Evolutionary conservation across 2,888 invertebrate genomes (phyloP), one percentile per base, ranked within the genome.

Genomic region (Tethea ocularis): DNA sequence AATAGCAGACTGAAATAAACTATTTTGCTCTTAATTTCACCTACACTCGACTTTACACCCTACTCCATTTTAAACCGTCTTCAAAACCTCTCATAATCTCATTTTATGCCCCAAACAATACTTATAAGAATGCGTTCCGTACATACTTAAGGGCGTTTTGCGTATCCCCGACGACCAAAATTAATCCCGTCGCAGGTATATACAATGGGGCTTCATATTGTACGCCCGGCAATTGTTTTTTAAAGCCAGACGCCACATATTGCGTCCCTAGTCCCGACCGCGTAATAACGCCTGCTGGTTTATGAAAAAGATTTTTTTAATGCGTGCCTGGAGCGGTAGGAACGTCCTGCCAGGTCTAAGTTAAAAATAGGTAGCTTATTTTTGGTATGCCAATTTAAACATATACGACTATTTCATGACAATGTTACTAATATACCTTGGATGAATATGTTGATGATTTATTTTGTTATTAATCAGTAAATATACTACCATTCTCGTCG

Each of bases 171-270:
- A 46, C 46, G 46, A 46, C 46, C 46, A n/a, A 46, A 41, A 46
- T 46, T 46, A 46, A 46, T 46, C 46, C 46, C 46, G 46, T 46
- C 46, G 20, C 46, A 46, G 46, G 46, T 46, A 20, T 20, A 46
- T 69, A 68, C 63, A 65, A 62, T 66, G 62, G 53, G 56, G 60
- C 56, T 60, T 60, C 70, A 61, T 64, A 74, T 73, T 73, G 72
- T 73, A 67, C 68, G 62, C 56, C 61, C 66, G 62, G 71, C 73
- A 73, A 75, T 74, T 75, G 73, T 74, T 75, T 75, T 64, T 67
- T 63, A 67, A 68, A 71, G 66, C 72, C 69, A 71, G 68, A 66
- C 69, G 60, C 58, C 75, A 73, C 74, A 75, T 75, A 75, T 71
- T 74, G 73, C 73, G 69, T 73, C 69, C 54, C 65, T 65, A 58